Evolutionary conservation across 2,888 invertebrate genomes (phyloP).

Genomic region (Tetranychus truncatus): DNA sequence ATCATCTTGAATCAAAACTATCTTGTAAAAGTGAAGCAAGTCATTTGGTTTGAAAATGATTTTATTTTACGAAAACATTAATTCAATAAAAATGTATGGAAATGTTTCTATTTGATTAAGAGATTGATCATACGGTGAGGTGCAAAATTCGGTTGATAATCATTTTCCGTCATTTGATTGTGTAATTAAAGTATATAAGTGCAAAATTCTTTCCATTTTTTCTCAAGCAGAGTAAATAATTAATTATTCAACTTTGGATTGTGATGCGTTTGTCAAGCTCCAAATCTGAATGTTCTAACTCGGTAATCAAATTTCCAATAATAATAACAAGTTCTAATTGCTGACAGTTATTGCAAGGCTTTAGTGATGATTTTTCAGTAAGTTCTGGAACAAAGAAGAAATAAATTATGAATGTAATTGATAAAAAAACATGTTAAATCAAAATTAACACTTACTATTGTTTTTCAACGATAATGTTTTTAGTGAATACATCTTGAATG

Average conservation of each 20-base stretch:
- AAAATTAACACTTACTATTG: conserved; percentile 22
- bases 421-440: background rate
- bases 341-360: background rate
- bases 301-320: background rate
- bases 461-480: conserved; percentile 22
- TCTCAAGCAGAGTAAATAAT: background rate
- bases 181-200: background rate
- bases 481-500: conserved; percentile 21
- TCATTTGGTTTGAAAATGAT: background rate
- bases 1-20: too few species aligned
- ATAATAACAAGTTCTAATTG: background rate
- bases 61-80: background rate
- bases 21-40: background rate
- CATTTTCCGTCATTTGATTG: too few species aligned
- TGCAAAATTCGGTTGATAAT: too few species aligned
- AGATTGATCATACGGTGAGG: too few species aligned
- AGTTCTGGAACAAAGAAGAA: background rate
- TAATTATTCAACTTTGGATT: background rate
- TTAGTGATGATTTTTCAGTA: background rate
- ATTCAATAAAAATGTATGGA: background rate
- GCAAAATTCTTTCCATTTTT: background rate
- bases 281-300: background rate
- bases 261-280: background rate
- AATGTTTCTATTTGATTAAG: background rate
- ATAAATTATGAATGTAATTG: background rate